These are phyloP conservation scores for Amblyteles armatorius DNA, from an alignment of 2,888 invertebrate genomes.

Conservation along the genomic window DNA sequence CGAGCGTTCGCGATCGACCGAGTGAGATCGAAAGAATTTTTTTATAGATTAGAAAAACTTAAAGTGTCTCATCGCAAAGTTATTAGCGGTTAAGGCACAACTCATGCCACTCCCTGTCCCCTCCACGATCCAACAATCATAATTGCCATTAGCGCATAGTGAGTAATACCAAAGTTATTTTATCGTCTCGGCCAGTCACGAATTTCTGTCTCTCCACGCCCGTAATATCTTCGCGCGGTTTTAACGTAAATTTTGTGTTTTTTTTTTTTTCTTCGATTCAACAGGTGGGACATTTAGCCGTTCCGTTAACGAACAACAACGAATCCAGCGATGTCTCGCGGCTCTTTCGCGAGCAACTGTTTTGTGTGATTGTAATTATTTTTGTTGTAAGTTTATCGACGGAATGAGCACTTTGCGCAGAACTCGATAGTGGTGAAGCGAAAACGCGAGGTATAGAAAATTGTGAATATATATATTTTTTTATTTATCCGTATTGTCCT, in stretches of 20 bases:
- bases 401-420: no score
- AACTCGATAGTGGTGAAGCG: no score
- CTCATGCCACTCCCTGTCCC: constrained; percentile 71
- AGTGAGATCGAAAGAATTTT: background rate
- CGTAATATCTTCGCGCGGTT: no score
- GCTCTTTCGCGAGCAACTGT: background rate
- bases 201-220: background rate
- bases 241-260: background rate
- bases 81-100: constrained; percentile 46
- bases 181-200: background rate
- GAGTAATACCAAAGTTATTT: constrained; percentile 66
- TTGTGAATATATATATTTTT: no score
- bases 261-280: constrained; percentile 20
- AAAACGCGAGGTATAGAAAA: no score
- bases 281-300: constrained; percentile 44
- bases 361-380: no score
- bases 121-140: constrained; percentile 53
- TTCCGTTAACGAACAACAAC: background rate
- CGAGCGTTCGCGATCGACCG: background rate
- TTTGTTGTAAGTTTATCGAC: no score
- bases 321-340: constrained; percentile 39
- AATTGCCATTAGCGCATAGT: constrained; percentile 61
- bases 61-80: background rate
- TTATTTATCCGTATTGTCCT: no score
- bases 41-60: background rate